These are phyloP conservation scores for Festucalex cinctus DNA, from an alignment of 2,113 vertebrate genomes.

Conservation along the genomic window DNA sequence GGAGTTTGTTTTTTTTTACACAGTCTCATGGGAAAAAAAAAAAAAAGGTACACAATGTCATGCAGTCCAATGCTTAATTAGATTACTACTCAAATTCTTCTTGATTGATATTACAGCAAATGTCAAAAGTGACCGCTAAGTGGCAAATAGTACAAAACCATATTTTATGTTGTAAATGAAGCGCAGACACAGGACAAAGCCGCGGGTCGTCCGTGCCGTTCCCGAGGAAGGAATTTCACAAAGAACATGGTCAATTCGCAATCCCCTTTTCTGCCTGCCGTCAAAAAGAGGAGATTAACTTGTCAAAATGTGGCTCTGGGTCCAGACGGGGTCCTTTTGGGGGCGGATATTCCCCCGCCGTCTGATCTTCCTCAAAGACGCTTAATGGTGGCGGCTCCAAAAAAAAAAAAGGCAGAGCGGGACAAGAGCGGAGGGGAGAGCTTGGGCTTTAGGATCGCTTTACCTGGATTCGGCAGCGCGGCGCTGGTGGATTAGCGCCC, in stretches of 20 bases:
- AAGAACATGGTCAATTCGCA: slow-evolving; percentile 61
- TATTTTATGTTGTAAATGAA: neutral
- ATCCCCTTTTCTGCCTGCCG: slow-evolving; percentile 44
- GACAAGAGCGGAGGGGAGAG: slow-evolving; percentile 60
- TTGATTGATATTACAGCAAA: too few species aligned
- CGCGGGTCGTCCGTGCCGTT: neutral
- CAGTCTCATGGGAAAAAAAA: too few species aligned
- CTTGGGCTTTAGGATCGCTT: slow-evolving; percentile 76
- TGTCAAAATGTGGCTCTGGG: slow-evolving; percentile 74
- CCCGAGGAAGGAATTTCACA: slow-evolving; percentile 43
- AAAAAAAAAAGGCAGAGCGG: slow-evolving; percentile 56
- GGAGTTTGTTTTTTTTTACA: too few species aligned
- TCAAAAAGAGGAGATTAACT: slow-evolving; percentile 77
- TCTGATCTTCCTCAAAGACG: slow-evolving; percentile 69
- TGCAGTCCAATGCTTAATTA: too few species aligned
- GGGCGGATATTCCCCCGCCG: slow-evolving; percentile 66
- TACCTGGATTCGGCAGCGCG: slow-evolving; percentile 76
- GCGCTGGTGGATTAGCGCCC: slow-evolving; percentile 74
- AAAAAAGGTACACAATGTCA: too few species aligned
- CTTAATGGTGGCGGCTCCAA: slow-evolving; percentile 64
- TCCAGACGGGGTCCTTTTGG: slow-evolving; percentile 73
- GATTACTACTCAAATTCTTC: too few species aligned
- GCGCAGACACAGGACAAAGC: neutral
- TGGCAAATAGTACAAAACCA: neutral
- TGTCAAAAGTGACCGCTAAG: neutral